Conservation (phyloP, 2,797 vertebrate species). For the Cossypha dichroa region DNA sequence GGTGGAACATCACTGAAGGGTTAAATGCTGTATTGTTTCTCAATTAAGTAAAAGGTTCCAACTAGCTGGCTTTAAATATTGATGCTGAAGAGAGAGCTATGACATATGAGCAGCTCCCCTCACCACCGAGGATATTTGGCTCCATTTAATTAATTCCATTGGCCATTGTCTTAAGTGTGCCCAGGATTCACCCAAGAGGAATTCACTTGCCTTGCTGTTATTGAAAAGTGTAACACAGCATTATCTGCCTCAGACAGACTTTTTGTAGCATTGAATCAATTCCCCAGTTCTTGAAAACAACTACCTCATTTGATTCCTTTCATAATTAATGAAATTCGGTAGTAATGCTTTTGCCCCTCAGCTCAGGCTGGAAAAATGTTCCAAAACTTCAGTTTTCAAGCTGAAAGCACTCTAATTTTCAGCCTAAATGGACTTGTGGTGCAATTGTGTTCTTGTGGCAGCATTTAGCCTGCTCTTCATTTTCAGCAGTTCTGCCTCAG, state of each 20-base stretch:
- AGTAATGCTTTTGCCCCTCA: slow-evolving; percentile 49
- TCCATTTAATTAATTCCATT: slow-evolving; percentile 64
- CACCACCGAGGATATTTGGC: slow-evolving; percentile 48
- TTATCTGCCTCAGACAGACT: slow-evolving; percentile 71
- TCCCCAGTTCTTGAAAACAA: slow-evolving; percentile 64
- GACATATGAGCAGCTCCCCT: slow-evolving; percentile 26
- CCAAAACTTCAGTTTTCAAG: slow-evolving; percentile 36
- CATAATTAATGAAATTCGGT: slow-evolving; percentile 69
- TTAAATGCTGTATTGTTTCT: slow-evolving; percentile 50
- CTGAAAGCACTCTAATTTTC: slow-evolving; percentile 42
- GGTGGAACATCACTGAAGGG: background rate
- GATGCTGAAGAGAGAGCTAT: slow-evolving; percentile 23
- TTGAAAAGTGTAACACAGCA: slow-evolving; percentile 66
- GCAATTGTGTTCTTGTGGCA: background rate
- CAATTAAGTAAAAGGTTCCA: slow-evolving; percentile 58
- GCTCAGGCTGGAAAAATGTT: slow-evolving; percentile 33
- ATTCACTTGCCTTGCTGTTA: slow-evolving; percentile 36
- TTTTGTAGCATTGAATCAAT: slow-evolving; percentile 64
- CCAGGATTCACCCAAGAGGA: slow-evolving; percentile 62
- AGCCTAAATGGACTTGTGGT: slow-evolving; percentile 15
- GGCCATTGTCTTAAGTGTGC: slow-evolving; percentile 62
- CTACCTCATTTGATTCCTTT: slow-evolving; percentile 66
- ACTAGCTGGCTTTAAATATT: slow-evolving; percentile 56
- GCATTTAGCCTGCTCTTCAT: background rate
- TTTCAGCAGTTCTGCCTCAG: background rate